Evolutionary conservation across 2,113 vertebrate genomes (phyloP).

Genomic region (Muscicapa adusta): DNA sequence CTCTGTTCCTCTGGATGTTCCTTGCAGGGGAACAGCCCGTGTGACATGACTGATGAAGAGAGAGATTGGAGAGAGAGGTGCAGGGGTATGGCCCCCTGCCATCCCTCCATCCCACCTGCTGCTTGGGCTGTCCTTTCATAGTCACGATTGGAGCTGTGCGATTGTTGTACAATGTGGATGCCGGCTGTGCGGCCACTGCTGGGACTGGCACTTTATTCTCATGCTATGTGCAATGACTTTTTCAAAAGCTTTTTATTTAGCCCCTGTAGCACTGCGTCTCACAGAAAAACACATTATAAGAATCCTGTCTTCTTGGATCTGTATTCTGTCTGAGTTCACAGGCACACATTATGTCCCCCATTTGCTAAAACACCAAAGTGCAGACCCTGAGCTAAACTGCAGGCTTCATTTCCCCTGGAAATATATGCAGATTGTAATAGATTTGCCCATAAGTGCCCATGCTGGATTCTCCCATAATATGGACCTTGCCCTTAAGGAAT

Average conservation of each 20-base stretch:
- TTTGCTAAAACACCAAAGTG: constrained; percentile 20
- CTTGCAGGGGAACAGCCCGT: background rate
- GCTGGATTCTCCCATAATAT: background rate
- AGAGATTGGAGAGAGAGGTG: background rate
- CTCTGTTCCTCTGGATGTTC: constrained; percentile 44
- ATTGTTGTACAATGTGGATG: constrained; percentile 36
- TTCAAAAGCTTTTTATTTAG: constrained; percentile 59
- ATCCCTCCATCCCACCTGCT: constrained; percentile 30
- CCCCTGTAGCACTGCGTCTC: constrained; percentile 38
- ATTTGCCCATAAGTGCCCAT: background rate
- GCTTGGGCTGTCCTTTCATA: constrained; percentile 20
- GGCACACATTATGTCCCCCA: background rate
- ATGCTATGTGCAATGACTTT: constrained; percentile 49
- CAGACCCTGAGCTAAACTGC: constrained; percentile 17
- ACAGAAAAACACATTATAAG: background rate
- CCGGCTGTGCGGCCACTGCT: constrained; percentile 48
- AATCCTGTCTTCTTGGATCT: constrained; percentile 33
- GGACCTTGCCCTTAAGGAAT: background rate
- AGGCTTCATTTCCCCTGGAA: constrained; percentile 27
- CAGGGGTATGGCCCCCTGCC: background rate
- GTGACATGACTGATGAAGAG: constrained; percentile 35
- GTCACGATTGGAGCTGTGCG: constrained; percentile 5
- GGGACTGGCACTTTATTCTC: constrained; percentile 47
- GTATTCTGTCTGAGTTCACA: constrained; percentile 37
- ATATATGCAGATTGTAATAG: background rate